phyloP scores from a whole-genome alignment of 2,113 vertebrate genomes.

The Carassius gibelio region DNA sequence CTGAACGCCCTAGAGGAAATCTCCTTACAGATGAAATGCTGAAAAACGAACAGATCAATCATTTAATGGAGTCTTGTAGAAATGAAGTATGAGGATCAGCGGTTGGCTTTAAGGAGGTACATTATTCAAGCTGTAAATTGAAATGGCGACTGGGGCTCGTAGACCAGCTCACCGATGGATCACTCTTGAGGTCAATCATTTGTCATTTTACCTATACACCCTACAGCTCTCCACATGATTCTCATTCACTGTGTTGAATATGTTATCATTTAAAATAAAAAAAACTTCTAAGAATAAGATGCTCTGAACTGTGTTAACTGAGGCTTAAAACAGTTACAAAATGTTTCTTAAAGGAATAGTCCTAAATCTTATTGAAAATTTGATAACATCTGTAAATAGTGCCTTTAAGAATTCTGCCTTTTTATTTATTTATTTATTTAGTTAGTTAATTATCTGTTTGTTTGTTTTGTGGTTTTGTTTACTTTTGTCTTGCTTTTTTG shows the following conservation, averaged over 20 bases:
- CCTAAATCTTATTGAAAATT: background rate
- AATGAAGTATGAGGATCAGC: conserved; percentile 34
- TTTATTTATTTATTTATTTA: background rate
- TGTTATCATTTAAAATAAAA: background rate
- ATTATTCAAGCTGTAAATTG: conserved; percentile 39
- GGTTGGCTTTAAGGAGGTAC: conserved; percentile 28
- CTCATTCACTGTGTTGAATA: background rate
- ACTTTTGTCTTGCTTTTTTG: too few relatives aligned
- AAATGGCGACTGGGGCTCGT: conserved; percentile 13
- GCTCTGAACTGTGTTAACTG: background rate
- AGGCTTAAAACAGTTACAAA: background rate
- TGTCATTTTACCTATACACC: conserved; percentile 10
- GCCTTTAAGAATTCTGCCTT: background rate
- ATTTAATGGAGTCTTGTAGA: conserved; percentile 23
- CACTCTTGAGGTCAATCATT: conserved; percentile 27
- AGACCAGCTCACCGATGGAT: conserved; percentile 10
- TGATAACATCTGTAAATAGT: background rate
- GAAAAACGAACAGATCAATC: conserved; percentile 30
- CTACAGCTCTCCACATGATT: conserved; percentile 7
- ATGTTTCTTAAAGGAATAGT: background rate
- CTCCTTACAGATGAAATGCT: conserved; percentile 11
- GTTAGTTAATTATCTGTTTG: background rate
- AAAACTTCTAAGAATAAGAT: background rate
- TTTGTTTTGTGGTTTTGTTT: too few relatives aligned
- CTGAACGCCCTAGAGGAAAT: conserved; percentile 4